Conservation (phyloP, 2,113 vertebrate genomes). For the Salvelinus fontinalis region DNA sequence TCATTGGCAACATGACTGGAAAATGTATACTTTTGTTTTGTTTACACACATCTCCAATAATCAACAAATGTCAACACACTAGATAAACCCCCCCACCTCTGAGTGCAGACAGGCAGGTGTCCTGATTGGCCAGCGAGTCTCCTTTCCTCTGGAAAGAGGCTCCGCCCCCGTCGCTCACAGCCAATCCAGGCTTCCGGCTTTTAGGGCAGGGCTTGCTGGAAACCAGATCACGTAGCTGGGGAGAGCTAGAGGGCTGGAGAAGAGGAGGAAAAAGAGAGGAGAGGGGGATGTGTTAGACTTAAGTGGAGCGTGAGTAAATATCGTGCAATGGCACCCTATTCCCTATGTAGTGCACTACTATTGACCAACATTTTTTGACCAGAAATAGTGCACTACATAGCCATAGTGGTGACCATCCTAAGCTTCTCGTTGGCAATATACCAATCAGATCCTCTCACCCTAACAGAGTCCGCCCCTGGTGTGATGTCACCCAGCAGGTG, state of each 20-base stretch:
- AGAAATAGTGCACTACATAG: too few species aligned
- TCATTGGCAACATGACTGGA: too few species aligned
- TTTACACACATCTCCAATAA: too few species aligned
- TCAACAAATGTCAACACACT: too few species aligned
- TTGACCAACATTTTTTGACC: too few species aligned
- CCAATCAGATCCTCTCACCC: slow-evolving; percentile 63
- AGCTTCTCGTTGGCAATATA: too few species aligned
- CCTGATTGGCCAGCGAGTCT: slow-evolving; percentile 80
- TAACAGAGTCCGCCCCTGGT: slow-evolving; percentile 75
- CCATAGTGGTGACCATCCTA: too few species aligned
- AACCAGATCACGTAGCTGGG: slow-evolving; percentile 67
- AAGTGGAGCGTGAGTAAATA: neutral
- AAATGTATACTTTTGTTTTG: too few species aligned
- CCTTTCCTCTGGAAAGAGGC: slow-evolving; percentile 76
- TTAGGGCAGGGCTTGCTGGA: slow-evolving; percentile 53
- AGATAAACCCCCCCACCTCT: slow-evolving; percentile 66
- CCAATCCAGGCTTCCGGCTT: slow-evolving; percentile 65
- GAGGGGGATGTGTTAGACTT: neutral
- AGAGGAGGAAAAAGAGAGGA: neutral
- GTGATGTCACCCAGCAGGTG: slow-evolving; percentile 81
- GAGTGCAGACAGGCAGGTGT: slow-evolving; percentile 81
- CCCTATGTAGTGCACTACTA: too few species aligned
- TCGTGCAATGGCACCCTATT: too few species aligned
- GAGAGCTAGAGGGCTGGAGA: neutral
- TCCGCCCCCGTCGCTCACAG: slow-evolving; percentile 51